These are phyloP conservation scores for Phalacrocorax pelagicus DNA, from an alignment of 2,113 vertebrate species.

Conservation along the genomic window DNA sequence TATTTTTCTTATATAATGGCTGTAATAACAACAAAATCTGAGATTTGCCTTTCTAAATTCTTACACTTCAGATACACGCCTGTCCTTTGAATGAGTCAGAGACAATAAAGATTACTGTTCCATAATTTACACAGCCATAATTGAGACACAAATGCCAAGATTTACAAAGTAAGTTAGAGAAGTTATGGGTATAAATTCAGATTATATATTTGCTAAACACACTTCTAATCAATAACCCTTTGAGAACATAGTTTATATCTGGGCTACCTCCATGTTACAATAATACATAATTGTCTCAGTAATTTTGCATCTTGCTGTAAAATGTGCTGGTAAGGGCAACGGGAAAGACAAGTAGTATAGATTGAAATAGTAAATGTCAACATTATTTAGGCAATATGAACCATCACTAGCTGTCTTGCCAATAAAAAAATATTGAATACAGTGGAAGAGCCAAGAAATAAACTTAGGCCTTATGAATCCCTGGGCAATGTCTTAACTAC, in stretches of 20 bases:
- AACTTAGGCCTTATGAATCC: not conserved
- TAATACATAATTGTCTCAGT: not conserved
- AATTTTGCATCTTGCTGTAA: not conserved
- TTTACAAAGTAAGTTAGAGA: not conserved
- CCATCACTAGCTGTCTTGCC: not conserved
- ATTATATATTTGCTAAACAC: not conserved
- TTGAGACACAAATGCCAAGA: not conserved
- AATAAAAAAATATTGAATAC: not conserved
- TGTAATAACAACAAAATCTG: not conserved
- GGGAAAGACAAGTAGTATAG: not conserved
- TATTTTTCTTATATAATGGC: not conserved
- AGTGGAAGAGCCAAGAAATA: not conserved
- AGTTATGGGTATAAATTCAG: not conserved
- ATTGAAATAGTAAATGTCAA: not conserved
- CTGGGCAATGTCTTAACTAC: not conserved
- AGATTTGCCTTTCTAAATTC: not conserved
- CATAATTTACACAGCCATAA: not conserved
- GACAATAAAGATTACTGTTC: not conserved
- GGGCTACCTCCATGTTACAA: not conserved
- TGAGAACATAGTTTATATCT: not conserved
- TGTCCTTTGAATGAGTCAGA: not conserved
- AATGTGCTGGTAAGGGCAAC: not conserved
- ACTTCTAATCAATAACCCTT: not conserved
- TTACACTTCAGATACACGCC: not conserved
- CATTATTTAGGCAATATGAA: not conserved